Evolutionary conservation across 2,797 vertebrate genomes (phyloP), one percentile per base, ranked within the genome.

Genomic region (Hephaestus fuliginosus): DNA sequence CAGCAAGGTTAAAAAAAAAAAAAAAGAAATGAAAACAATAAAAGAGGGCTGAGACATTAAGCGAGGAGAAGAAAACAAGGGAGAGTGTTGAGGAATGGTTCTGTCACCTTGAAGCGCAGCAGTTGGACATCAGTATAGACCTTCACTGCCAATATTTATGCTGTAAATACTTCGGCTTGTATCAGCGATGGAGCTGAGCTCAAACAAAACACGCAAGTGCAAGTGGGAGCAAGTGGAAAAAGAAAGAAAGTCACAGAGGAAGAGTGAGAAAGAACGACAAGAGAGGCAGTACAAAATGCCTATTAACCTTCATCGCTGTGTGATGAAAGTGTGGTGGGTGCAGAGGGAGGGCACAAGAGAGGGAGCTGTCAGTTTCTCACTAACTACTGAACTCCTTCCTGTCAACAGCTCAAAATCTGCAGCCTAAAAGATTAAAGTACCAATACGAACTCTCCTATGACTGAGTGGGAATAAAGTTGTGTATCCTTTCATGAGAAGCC

Each of bases 261-360:
- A 70, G 17, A n/a, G 63, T 56, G 77, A 64, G 52, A 52, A 41
- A 64, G n/a, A 55, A 33, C 3, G n/a, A 69, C 67, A 85, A 55
- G 70, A 86, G 76, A 91, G 79, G 66, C 58, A 18, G 58, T 39
- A 52, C 74, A 84, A 86, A 89, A 88, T 57, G 66, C 72, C 81
- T 76, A 78, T 88, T 91, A 91, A 86, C 69, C 89, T 94, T 94
- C 87, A 94, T 88, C 78, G 86, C 83, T 49, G 66, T 78, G 87
- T 76, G 86, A 93, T 92, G 82, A 93, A 91, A 79, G 68, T 72
- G 83, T 44, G 62, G 63, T 81, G 51, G 70, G 76, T 41, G 78
- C 66, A 74, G 51, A 76, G 70, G 66, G 71, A 80, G 80, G 65
- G 17, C 80, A 65, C 65, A 41, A 70, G 58, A 83, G 41, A 81